phyloP scores from a whole-genome alignment of 1,140 invertebrate genomes.

The Saccostrea echinata region DNA sequence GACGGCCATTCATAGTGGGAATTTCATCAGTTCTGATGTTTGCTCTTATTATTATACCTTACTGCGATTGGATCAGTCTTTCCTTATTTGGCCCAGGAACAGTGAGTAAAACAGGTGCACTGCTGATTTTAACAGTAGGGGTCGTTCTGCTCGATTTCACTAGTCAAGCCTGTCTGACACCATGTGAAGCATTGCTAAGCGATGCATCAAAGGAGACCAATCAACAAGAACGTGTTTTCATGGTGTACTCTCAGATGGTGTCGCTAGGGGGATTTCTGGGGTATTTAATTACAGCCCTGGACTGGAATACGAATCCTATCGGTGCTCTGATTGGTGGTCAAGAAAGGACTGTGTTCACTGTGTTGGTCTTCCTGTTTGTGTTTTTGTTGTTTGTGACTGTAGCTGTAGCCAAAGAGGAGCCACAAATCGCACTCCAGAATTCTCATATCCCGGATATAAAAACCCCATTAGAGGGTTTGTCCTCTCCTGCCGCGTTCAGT shows the following conservation, averaged over 20 bases:
- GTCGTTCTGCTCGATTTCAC: constrained; percentile 81
- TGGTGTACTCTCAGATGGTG: constrained; percentile 81
- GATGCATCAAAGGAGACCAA: constrained; percentile 77
- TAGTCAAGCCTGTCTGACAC: constrained; percentile 81
- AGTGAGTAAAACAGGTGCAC: constrained; percentile 63
- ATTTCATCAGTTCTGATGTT: constrained; percentile 77
- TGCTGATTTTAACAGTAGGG: constrained; percentile 76
- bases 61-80: constrained; percentile 70
- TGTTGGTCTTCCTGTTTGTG: constrained; percentile 75
- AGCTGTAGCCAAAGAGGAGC: constrained; percentile 71
- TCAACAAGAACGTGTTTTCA: constrained; percentile 79
- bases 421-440: constrained; percentile 39
- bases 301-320: constrained; percentile 78
- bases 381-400: constrained; percentile 72
- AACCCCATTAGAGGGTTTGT: background rate
- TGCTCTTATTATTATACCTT: constrained; percentile 78
- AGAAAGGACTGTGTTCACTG: constrained; percentile 76
- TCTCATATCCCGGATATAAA: background rate
- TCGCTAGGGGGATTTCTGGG: constrained; percentile 81
- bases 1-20: constrained; percentile 81
- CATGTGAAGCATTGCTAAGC: constrained; percentile 81
- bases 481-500: constrained; percentile 16
- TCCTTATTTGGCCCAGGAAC: constrained; percentile 63
- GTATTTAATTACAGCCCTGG: constrained; percentile 81
- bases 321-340: constrained; percentile 75